Conservation (phyloP, 2,113 vertebrate species). For the Crotalus viridis region DNA sequence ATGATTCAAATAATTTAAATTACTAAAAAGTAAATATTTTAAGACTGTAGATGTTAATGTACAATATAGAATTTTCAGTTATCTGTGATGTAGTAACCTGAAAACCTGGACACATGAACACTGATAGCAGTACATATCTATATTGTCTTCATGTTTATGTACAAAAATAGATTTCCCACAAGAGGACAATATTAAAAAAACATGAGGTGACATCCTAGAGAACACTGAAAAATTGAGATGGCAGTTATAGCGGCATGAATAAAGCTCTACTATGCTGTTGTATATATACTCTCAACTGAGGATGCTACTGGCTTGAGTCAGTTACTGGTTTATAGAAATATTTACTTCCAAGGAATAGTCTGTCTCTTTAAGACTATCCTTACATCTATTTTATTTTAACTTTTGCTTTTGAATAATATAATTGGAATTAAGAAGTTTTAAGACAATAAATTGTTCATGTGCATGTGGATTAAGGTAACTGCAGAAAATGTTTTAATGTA, state of each 20-base stretch:
- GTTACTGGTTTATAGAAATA: not conserved
- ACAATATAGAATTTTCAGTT: not conserved
- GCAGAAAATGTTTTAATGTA: not conserved
- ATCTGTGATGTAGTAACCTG: not conserved
- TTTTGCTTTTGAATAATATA: not conserved
- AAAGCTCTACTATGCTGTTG: not conserved
- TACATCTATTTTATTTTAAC: not conserved
- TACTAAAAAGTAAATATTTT: not conserved
- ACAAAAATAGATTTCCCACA: not conserved
- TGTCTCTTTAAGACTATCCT: not conserved
- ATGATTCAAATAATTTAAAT: not conserved
- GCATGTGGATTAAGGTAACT: not conserved
- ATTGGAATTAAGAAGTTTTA: not conserved
- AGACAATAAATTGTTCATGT: not conserved
- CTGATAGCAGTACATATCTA: not conserved
- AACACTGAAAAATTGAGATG: not conserved
- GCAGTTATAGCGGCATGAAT: not conserved
- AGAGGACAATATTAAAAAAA: not conserved
- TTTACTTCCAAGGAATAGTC: not conserved
- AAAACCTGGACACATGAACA: not conserved
- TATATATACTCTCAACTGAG: not conserved
- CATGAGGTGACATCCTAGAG: not conserved
- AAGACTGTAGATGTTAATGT: not conserved
- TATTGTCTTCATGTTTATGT: not conserved
- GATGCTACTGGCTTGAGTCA: not conserved